Conservation (phyloP, 53 echinoderm and acorn worm genomes). For the Mesocentrotus franciscanus region DNA sequence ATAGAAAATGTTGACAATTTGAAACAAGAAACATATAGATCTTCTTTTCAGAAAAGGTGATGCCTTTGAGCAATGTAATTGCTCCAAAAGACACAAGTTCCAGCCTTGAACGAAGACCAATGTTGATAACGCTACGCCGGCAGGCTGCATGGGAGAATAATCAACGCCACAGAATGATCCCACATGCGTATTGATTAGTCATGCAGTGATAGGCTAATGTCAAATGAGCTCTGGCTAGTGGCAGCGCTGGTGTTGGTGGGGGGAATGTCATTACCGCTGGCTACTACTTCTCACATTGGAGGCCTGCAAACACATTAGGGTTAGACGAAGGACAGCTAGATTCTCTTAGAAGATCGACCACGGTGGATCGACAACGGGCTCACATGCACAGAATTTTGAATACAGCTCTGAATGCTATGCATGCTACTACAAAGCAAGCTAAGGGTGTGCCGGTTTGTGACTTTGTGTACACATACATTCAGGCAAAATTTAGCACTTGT, state of each 20-base stretch:
- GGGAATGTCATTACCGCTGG: slow-evolving; percentile 46
- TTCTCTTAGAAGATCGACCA: not conserved
- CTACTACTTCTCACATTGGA: slow-evolving; percentile 30
- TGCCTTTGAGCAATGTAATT: too few species aligned
- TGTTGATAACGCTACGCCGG: not conserved
- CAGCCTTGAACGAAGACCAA: not conserved
- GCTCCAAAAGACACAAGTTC: not conserved
- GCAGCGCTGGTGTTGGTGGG: not conserved
- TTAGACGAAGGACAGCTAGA: slow-evolving; percentile 7
- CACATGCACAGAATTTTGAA: not conserved
- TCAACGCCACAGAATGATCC: slow-evolving; percentile 29
- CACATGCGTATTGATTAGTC: slow-evolving; percentile 17
- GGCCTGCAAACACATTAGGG: slow-evolving; percentile 35
- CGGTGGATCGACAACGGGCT: not conserved
- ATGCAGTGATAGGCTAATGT: slow-evolving; percentile 53
- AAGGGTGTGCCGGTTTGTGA: too few species aligned
- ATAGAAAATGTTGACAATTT: too few species aligned
- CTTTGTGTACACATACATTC: too few species aligned
- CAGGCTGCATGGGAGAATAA: not conserved
- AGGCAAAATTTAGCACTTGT: too few species aligned
- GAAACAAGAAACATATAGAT: too few species aligned
- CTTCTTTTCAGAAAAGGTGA: too few species aligned
- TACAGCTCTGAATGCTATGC: too few species aligned
- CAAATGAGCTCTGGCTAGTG: slow-evolving; percentile 15
- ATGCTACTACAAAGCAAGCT: too few species aligned